phyloP scores from a whole-genome alignment of 92 coral and sea anemone species.

The Pocillopora meandrina region DNA sequence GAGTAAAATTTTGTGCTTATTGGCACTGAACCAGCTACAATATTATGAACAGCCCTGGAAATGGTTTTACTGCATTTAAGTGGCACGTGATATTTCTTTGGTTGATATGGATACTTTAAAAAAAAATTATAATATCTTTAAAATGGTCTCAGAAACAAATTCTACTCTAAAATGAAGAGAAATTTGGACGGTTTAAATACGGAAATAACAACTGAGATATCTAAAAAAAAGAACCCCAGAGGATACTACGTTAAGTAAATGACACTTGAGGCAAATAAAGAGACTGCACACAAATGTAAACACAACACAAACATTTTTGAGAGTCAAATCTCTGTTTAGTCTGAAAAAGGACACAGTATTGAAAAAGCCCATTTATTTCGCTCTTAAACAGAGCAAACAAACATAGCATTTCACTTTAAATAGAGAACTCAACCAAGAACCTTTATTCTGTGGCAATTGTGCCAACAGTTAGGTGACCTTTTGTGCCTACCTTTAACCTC shows the following conservation, averaged over 20 bases:
- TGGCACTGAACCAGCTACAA: too few species aligned
- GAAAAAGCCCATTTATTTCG: slow-evolving; percentile 32
- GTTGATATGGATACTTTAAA: too few species aligned
- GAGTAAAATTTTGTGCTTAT: too few species aligned
- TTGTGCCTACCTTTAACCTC: slow-evolving; percentile 36
- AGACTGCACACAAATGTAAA: slow-evolving; percentile 75
- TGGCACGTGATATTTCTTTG: too few species aligned
- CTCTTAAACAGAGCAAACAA: slow-evolving; percentile 38
- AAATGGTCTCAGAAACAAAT: too few species aligned
- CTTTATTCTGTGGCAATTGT: not conserved
- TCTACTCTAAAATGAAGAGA: too few species aligned
- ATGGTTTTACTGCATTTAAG: too few species aligned
- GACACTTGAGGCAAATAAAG: slow-evolving; percentile 52
- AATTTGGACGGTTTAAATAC: too few species aligned
- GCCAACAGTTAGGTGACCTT: not conserved
- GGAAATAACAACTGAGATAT: too few species aligned
- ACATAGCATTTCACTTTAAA: slow-evolving; percentile 1
- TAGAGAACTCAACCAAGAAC: not conserved
- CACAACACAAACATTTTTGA: slow-evolving; percentile 42
- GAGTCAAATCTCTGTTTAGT: slow-evolving; percentile 49
- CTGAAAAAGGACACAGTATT: slow-evolving; percentile 20
- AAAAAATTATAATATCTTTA: too few species aligned
- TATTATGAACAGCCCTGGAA: too few species aligned
- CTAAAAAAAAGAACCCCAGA: too few species aligned
- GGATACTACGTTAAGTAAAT: slow-evolving; percentile 1